Conservation (phyloP, 1,140 invertebrate species). For the Eufriesea mexicana region DNA sequence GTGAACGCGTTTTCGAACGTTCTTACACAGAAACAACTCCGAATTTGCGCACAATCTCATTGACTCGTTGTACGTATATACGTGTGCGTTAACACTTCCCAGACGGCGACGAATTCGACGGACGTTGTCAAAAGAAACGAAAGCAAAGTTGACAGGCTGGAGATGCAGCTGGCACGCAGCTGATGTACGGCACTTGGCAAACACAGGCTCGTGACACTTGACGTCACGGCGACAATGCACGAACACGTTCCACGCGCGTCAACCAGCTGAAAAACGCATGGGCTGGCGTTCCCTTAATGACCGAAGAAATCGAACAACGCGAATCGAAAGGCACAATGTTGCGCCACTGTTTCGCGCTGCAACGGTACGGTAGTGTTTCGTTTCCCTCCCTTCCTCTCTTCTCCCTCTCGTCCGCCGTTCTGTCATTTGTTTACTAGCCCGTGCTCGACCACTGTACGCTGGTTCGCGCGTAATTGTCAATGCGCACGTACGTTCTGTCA, state of each 20-base stretch:
- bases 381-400: conserved; percentile 38
- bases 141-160: conserved; percentile 28
- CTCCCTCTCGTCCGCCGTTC: conserved; percentile 47
- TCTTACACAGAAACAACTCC: background rate
- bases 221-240: conserved; percentile 53
- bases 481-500: conserved; percentile 42
- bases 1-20: background rate
- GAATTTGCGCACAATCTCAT: background rate
- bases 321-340: conserved; percentile 44
- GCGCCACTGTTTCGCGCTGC: conserved; percentile 39
- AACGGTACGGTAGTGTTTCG: conserved; percentile 30
- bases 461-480: conserved; percentile 55
- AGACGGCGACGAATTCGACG: conserved; percentile 2
- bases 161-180: conserved; percentile 39
- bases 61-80: background rate
- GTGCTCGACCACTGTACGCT: conserved; percentile 54
- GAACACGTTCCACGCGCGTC: conserved; percentile 29
- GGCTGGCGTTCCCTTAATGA: background rate
- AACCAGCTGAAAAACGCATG: conserved; percentile 21
- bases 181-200: conserved; percentile 44
- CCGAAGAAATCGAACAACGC: conserved; percentile 2
- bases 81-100: background rate
- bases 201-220: conserved; percentile 47
- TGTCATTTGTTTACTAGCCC: conserved; percentile 74
- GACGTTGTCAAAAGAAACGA: conserved; percentile 26